Evolutionary conservation across 2,888 invertebrate species (phyloP).

Genomic region (Eurois occulta): DNA sequence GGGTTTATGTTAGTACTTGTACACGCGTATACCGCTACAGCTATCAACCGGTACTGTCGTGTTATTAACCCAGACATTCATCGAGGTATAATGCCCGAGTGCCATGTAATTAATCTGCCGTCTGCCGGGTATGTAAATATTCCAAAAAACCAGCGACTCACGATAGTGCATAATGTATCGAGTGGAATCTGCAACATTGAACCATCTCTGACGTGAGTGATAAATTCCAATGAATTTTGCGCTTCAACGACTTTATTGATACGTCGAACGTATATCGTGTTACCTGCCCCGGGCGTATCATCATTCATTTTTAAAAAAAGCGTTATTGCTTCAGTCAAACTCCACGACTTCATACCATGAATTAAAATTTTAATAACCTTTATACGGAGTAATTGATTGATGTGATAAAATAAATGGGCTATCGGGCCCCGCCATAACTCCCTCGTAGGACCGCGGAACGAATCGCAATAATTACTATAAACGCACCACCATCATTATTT

Average conservation of each 20-base stretch:
- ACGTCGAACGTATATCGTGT: conserved; percentile 80
- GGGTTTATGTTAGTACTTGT: conserved; percentile 46
- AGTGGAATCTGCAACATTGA: conserved; percentile 73
- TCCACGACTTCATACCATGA: conserved; percentile 74
- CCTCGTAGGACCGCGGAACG: conserved; percentile 75
- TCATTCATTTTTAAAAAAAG: conserved; percentile 83
- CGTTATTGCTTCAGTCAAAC: conserved; percentile 80
- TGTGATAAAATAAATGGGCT: conserved; percentile 83
- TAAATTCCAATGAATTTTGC: conserved; percentile 85
- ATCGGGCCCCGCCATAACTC: conserved; percentile 71
- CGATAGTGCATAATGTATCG: conserved; percentile 48
- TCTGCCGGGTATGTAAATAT: conserved; percentile 25
- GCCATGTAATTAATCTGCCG: conserved; percentile 40
- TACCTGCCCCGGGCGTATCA: conserved; percentile 83
- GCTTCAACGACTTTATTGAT: conserved; percentile 86
- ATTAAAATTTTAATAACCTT: conserved; percentile 84
- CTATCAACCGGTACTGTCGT: conserved; percentile 22
- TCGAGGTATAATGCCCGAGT: conserved; percentile 20
- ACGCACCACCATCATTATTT: conserved; percentile 73
- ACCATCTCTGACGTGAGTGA: conserved; percentile 76
- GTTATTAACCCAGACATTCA: conserved; percentile 47
- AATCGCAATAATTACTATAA: conserved; percentile 80
- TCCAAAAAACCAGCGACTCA: conserved; percentile 37
- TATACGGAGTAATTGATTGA: conserved; percentile 85
- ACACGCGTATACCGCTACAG: conserved; percentile 31